A percentile compares a stretch with the other conserved stretches of the same genome.
phyloP scores from a whole-genome alignment of 2,888 invertebrate species.

The Griposia aprilina region DNA sequence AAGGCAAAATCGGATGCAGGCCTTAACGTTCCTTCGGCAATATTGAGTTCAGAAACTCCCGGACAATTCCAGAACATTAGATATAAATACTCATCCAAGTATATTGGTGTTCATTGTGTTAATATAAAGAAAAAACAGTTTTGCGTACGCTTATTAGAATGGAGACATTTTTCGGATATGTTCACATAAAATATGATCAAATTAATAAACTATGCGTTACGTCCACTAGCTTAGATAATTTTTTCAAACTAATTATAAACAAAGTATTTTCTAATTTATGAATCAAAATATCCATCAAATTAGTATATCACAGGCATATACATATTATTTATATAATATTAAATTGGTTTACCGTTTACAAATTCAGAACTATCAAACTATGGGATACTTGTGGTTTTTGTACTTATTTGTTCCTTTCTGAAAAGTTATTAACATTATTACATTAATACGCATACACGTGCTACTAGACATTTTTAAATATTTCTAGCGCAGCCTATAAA shows the following conservation, averaged over 20 bases:
- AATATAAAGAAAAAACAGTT: constrained; percentile 7
- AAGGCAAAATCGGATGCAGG: constrained; percentile 10
- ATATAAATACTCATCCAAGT: constrained; percentile 21
- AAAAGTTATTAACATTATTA: not conserved
- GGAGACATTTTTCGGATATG: constrained; percentile 16
- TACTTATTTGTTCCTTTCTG: constrained; percentile 12
- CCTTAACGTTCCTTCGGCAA: constrained; percentile 35
- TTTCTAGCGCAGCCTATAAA: constrained; percentile 1
- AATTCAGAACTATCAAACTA: constrained; percentile 49
- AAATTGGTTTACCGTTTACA: constrained; percentile 61
- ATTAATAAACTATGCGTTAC: constrained; percentile 27
- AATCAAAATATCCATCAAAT: constrained; percentile 68
- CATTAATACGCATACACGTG: not conserved
- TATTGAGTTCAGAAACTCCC: constrained; percentile 12
- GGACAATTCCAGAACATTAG: constrained; percentile 50
- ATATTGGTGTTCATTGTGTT: constrained; percentile 24
- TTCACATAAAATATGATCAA: constrained; percentile 28
- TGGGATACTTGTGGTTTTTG: constrained; percentile 53
- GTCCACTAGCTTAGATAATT: constrained; percentile 21
- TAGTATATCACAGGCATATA: constrained; percentile 78
- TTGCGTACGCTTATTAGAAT: constrained; percentile 21
- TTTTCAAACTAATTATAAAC: constrained; percentile 53
- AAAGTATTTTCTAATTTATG: constrained; percentile 62
- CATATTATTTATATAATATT: constrained; percentile 63
- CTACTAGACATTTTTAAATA: not conserved